Base-by-base conservation (phyloP, 2,113 vertebrate genomes). In the Leptosomus discolor region DNA sequence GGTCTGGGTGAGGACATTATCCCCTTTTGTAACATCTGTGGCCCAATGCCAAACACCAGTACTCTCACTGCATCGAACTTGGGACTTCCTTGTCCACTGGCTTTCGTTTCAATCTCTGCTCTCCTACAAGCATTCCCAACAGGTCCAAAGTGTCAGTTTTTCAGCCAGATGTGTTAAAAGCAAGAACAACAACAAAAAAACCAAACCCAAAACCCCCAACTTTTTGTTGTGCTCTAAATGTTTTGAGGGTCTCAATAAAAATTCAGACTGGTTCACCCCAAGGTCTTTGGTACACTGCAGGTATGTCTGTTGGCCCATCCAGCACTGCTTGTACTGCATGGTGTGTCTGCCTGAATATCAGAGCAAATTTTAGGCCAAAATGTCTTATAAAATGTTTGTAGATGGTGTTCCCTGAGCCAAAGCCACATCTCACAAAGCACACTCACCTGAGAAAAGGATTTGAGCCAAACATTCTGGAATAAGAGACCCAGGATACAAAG, bases 381-480 rank as follows among this genome's bases (percentile, higher is more conserved):
- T 39, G 5, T 73, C 61, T 71, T 53, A 37, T 15, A 78, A 98
- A 92, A 93, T 26, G 22, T 65, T 93, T 0, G 1, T 41, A 92
- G 97, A 94, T 96, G 1, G 1, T 92, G 86, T 98, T 97, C 85
- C 96, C 58, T 8, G 70, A 76, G 88, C 92, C 56, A 83, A 95
- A 96, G 86, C 29, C 36, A 34, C 64, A 29, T 83, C 57, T 92
- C 76, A 97, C 92, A 98, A 97, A 97, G 70, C 30, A 16, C 77
- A 6, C 81, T 97, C 96, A 97, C 94, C 96, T 96, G 96, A 97
- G 95, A 96, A 90, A 96, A 96, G 69, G 46, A 67, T 43, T 93
- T 85, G 93, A 94, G 97, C 96, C 96, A 97, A 96, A 73, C 88
- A 43, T 94, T 96, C 89, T 78, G 89, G 90, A 96, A 95, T 74